These are phyloP conservation scores for Kryptolebias ocellatus DNA, from an alignment of 2,797 vertebrate genomes.

Conservation along the genomic window DNA sequence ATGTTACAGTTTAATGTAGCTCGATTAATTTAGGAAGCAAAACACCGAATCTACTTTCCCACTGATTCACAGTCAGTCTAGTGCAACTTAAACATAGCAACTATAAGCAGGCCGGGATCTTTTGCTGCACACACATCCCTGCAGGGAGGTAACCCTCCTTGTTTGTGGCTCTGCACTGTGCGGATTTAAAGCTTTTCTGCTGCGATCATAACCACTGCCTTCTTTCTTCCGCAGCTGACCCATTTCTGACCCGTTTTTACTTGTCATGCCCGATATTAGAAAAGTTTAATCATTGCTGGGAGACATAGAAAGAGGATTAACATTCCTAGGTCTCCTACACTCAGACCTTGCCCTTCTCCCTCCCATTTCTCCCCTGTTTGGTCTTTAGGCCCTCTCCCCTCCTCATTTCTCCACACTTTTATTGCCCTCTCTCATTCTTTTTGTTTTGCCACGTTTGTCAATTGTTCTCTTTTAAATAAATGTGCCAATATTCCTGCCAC, in stretches of 20 bases:
- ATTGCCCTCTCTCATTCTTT: conserved; percentile 35
- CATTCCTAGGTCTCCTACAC: conserved; percentile 78
- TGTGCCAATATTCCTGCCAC: not conserved
- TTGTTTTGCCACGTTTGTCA: conserved; percentile 16
- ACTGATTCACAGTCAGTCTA: not conserved
- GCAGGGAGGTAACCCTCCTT: conserved; percentile 25
- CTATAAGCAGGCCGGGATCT: conserved; percentile 32
- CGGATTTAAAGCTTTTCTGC: conserved; percentile 39
- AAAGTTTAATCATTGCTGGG: conserved; percentile 81
- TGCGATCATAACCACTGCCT: conserved; percentile 48
- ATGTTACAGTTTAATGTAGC: conserved; percentile 13
- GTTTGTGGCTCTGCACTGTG: conserved; percentile 54
- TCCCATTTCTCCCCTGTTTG: conserved; percentile 51
- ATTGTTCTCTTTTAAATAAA: conserved; percentile 2
- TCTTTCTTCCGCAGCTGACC: conserved; percentile 66
- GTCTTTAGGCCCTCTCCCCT: conserved; percentile 21
- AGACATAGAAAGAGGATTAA: conserved; percentile 83
- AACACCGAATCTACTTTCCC: conserved; percentile 4
- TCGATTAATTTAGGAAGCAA: conserved; percentile 26
- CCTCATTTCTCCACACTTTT: conserved; percentile 21
- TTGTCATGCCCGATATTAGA: conserved; percentile 78
- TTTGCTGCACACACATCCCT: conserved; percentile 22
- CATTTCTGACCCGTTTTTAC: conserved; percentile 72
- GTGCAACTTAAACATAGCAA: conserved; percentile 20
- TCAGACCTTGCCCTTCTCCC: conserved; percentile 72